These are phyloP conservation scores for Cotesia glomerata DNA, from an alignment of 1,140 invertebrate species.

Conservation along the genomic window DNA sequence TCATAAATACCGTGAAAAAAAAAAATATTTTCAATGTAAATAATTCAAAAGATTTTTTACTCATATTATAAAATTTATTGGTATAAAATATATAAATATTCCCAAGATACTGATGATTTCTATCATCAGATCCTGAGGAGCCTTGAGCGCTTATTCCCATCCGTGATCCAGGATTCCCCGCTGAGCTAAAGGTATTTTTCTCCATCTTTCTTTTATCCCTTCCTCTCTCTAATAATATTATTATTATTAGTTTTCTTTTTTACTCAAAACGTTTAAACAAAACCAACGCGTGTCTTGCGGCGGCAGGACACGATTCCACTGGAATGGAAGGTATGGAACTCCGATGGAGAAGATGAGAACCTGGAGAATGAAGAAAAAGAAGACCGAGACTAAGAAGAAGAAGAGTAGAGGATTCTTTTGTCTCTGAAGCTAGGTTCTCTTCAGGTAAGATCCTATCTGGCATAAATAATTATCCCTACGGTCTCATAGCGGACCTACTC, in stretches of 20 bases:
- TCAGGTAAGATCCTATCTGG: slow-evolving; percentile 57
- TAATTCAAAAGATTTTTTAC: too few relatives aligned
- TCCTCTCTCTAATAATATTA: neutral
- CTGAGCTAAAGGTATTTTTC: slow-evolving; percentile 22
- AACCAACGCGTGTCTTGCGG: slow-evolving; percentile 7
- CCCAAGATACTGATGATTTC: slow-evolving; percentile 16
- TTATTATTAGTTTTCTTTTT: neutral
- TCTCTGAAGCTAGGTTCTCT: slow-evolving; percentile 51
- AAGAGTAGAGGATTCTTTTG: slow-evolving; percentile 52
- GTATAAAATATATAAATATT: slow-evolving; percentile 9
- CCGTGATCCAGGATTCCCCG: neutral
- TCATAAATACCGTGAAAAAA: too few relatives aligned
- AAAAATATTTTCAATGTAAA: too few relatives aligned
- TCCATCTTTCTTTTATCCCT: slow-evolving; percentile 10
- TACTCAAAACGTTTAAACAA: neutral
- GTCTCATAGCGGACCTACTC: neutral
- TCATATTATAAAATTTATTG: too few relatives aligned
- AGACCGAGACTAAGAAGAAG: too few relatives aligned
- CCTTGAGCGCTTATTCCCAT: slow-evolving; percentile 2
- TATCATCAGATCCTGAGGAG: slow-evolving; percentile 6
- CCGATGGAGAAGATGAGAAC: too few relatives aligned
- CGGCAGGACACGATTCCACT: slow-evolving; percentile 2
- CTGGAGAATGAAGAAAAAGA: too few relatives aligned
- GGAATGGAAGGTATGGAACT: too few relatives aligned
- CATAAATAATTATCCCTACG: slow-evolving; percentile 62